Evolutionary conservation across 1,140 invertebrate genomes (phyloP), one percentile per base, ranked within the genome.

Genomic region (Ericerus pela): DNA sequence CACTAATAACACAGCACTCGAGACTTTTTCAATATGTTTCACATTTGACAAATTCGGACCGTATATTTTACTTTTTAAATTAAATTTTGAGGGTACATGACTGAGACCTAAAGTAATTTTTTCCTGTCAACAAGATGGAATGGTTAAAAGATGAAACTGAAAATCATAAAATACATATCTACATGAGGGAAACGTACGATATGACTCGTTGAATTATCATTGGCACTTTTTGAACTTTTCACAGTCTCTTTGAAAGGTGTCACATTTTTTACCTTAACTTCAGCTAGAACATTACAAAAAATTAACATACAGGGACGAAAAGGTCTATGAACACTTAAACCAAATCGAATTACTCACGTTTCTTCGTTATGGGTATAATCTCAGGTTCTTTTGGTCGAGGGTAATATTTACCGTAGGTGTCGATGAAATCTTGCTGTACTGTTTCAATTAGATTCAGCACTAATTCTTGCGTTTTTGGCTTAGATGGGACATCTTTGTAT

Each of bases 41-140:
- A 88, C 73, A 69, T 83, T 86, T 29, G 80, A 78, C 24, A 80
- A 81, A 69, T 80, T 75, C 62, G 64, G 72, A 53, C 84, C 84
- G 60, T 84, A 69, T 59, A 86, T 77, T 63, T 84, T 81, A 54
- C 77, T 76, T 67, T 81, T 76, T 55, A 85, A 77, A 67, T 85
- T 79, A 70, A 86, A 87, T 59, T 76, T 75, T 62, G 79, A 75
- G 28, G 83, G 81, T 47, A 82, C 79, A 74, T 84, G 80, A 62
- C 87, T 84, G 57, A 86, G 70, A 10, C 84, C 82, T 63, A 87
- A 74, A 61, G 79, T 82, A 58, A 88, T 75, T 70, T 86, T 86
- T 69, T 87, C 84, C 58, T 61, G 51, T 53, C 60, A 56, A 61
- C 56, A 59, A n/a, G 38, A 31, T 18, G 8, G 52, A 26, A 38